Conservation (phyloP, 2,113 vertebrate genomes). For the Neofelis nebulosa region DNA sequence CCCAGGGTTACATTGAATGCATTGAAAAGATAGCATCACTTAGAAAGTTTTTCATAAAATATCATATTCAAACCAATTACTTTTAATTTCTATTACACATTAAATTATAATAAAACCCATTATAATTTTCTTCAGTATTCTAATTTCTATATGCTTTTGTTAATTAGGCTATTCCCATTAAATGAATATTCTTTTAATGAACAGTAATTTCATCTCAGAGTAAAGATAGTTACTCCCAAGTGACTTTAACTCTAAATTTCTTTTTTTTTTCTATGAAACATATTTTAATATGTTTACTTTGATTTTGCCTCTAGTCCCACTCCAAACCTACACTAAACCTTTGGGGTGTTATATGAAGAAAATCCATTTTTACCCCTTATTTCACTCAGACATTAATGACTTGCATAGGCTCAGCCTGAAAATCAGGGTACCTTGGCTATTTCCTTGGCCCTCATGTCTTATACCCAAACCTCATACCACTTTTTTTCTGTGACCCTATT, state of each 20-base stretch:
- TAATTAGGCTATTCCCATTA: background rate
- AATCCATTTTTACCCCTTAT: background rate
- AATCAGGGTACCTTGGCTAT: rapidly evolving
- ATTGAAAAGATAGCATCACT: background rate
- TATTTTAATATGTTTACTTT: slow-evolving; percentile 1
- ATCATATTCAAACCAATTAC: background rate
- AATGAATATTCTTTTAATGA: background rate
- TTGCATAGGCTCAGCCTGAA: background rate
- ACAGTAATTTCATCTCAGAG: background rate
- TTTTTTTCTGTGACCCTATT: background rate
- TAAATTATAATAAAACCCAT: background rate
- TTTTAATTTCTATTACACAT: background rate
- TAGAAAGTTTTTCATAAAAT: background rate
- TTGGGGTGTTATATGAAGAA: background rate
- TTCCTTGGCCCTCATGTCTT: background rate
- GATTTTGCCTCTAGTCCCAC: background rate
- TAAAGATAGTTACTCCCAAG: background rate
- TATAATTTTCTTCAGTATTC: background rate
- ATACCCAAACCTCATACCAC: background rate
- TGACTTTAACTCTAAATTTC: background rate
- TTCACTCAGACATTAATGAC: background rate
- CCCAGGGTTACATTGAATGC: background rate
- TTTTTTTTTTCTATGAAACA: background rate
- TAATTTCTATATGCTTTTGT: background rate
- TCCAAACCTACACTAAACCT: background rate